Percentiles rank a stretch among this genome's conserved stretches.
Conservation (phyloP, 2,888 invertebrate genomes). For the Hanleya hanleyi region DNA sequence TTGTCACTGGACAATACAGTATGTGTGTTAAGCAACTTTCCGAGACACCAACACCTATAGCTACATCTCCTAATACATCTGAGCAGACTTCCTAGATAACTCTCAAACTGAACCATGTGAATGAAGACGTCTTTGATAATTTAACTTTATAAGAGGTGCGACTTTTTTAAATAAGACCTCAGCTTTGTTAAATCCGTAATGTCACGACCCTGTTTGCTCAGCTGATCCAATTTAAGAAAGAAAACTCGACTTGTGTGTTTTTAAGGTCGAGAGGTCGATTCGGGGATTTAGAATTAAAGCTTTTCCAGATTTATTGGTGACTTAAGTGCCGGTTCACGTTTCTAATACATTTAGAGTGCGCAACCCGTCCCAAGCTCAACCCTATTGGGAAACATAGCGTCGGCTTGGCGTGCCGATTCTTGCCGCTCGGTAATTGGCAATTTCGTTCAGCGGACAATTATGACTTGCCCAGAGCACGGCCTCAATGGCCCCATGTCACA, state of each 20-base stretch:
- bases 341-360: conserved; percentile 10
- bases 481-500: background rate
- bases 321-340: conserved; percentile 10
- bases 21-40: no score
- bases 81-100: no score
- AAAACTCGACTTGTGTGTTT: background rate
- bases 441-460: conserved; percentile 7
- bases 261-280: background rate
- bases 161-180: no score
- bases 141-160: no score
- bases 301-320: conserved; percentile 5
- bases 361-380: background rate
- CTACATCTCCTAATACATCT: no score
- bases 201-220: background rate
- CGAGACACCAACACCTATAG: no score
- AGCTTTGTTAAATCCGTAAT: no score
- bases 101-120: no score
- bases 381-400: background rate
- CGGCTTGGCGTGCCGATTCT: background rate
- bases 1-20: no score
- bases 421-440: background rate
- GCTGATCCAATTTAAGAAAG: background rate
- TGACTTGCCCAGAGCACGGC: background rate
- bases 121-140: no score
- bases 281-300: background rate